A percentile compares a stretch with the other conserved stretches of the same genome.
These are phyloP conservation scores for Calephelis perditalis DNA, from an alignment of 2,888 invertebrate genomes.

Conservation along the genomic window DNA sequence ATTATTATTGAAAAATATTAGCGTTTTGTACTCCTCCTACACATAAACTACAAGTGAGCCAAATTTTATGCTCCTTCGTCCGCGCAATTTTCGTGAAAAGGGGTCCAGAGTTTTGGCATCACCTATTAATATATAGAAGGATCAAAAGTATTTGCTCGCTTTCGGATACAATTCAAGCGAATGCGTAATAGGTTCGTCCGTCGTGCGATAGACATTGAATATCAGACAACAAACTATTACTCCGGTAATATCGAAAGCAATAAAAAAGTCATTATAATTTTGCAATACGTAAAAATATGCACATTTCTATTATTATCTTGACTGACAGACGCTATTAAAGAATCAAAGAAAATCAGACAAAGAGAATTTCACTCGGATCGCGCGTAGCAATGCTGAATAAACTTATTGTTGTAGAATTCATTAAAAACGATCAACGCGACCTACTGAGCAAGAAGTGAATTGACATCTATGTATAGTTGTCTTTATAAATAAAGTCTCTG, in stretches of 20 bases:
- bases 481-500: too few relatives aligned
- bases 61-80: too few relatives aligned
- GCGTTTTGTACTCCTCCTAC: too few relatives aligned
- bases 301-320: slow-evolving; percentile 5
- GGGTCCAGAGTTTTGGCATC: too few relatives aligned
- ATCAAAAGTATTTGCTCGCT: too few relatives aligned
- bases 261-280: slow-evolving; percentile 9
- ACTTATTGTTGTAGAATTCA: slow-evolving; percentile 24
- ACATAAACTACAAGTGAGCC: too few relatives aligned
- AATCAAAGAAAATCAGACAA: slow-evolving; percentile 18
- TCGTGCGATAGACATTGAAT: background rate
- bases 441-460: slow-evolving; percentile 7
- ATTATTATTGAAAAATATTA: too few relatives aligned
- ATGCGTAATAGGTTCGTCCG: too few relatives aligned
- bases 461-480: background rate
- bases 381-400: slow-evolving; percentile 19
- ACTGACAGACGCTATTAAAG: slow-evolving; percentile 1
- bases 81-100: too few relatives aligned
- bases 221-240: background rate
- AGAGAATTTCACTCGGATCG: slow-evolving; percentile 20
- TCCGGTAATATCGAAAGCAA: slow-evolving; percentile 4
- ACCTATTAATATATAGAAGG: too few relatives aligned
- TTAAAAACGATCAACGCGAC: slow-evolving; percentile 17
- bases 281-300: slow-evolving; percentile 8
- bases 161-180: too few relatives aligned